A percentile compares a stretch with the other conserved stretches of the same genome.
These are phyloP conservation scores for Zaprionus gabonicus DNA, from an alignment of 1,140 invertebrate species.

Conservation along the genomic window DNA sequence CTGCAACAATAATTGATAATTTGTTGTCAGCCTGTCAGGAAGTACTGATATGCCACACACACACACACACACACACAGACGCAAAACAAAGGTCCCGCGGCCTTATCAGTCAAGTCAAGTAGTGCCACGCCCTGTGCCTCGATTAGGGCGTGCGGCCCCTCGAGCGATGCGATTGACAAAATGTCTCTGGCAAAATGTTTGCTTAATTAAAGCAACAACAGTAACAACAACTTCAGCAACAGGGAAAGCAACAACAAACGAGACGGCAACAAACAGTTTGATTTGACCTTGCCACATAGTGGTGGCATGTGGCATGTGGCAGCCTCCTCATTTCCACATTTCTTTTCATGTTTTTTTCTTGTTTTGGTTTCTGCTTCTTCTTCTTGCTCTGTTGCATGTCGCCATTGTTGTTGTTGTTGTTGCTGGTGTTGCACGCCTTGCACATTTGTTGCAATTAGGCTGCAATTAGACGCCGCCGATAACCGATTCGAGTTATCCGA, in stretches of 20 bases:
- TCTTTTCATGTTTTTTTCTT: background rate
- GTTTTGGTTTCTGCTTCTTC: background rate
- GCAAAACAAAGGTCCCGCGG: background rate
- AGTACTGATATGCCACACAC: slow-evolving; percentile 37
- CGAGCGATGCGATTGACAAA: slow-evolving; percentile 10
- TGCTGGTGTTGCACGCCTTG: background rate
- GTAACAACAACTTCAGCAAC: background rate
- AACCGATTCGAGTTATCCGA: background rate
- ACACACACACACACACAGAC: background rate
- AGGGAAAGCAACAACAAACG: background rate
- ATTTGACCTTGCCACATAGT: slow-evolving; percentile 22
- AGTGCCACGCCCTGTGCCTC: background rate
- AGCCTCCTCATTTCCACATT: background rate
- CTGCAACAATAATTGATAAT: slow-evolving; percentile 46
- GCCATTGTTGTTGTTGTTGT: background rate
- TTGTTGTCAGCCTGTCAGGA: slow-evolving; percentile 41
- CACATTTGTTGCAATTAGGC: slow-evolving; percentile 29
- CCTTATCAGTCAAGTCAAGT: background rate
- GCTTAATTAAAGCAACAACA: slow-evolving; percentile 31
- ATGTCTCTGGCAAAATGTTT: slow-evolving; percentile 13
- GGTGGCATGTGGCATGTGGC: slow-evolving; percentile 16
- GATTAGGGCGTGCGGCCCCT: no score
- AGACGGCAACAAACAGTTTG: background rate
- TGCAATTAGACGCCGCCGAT: slow-evolving; percentile 15
- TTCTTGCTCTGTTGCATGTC: slow-evolving; percentile 1